A percentile compares a stretch with the other conserved stretches of the same genome.
phyloP scores from a whole-genome alignment of 2,888 invertebrate genomes.

The Coleophora deauratella region DNA sequence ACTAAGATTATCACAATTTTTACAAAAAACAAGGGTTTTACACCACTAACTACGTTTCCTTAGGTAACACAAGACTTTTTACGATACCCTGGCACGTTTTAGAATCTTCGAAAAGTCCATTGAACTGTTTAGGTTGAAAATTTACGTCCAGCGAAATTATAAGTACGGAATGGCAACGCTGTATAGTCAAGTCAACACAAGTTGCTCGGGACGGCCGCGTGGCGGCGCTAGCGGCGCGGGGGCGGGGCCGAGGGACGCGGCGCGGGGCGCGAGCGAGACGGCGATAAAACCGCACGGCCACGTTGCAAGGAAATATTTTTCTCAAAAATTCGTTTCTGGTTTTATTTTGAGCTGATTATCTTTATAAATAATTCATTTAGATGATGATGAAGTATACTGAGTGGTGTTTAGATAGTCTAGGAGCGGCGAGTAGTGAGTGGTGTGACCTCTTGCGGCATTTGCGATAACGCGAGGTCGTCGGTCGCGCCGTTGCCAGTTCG shows the following conservation, averaged over 20 bases:
- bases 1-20: slow-evolving; percentile 56
- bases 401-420: too few species aligned
- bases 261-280: slow-evolving; percentile 52
- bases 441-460: slow-evolving; percentile 68
- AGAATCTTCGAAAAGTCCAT: slow-evolving; percentile 70
- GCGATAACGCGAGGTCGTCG: slow-evolving; percentile 68
- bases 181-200: slow-evolving; percentile 57
- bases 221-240: slow-evolving; percentile 45
- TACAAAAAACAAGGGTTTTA: slow-evolving; percentile 48
- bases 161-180: slow-evolving; percentile 74
- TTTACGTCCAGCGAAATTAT: slow-evolving; percentile 75
- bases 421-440: slow-evolving; percentile 39
- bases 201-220: slow-evolving; percentile 52
- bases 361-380: slow-evolving; percentile 47
- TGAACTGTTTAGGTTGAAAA: slow-evolving; percentile 72
- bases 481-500: slow-evolving; percentile 63
- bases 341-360: slow-evolving; percentile 55
- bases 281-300: slow-evolving; percentile 21
- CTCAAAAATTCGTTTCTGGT: slow-evolving; percentile 49
- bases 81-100: slow-evolving; percentile 54
- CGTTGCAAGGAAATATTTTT: slow-evolving; percentile 35
- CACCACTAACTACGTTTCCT: slow-evolving; percentile 54
- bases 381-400: slow-evolving; percentile 30
- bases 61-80: slow-evolving; percentile 52
- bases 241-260: slow-evolving; percentile 37